Conservation (phyloP, 1,140 invertebrate species). For the Nymphalis io region DNA sequence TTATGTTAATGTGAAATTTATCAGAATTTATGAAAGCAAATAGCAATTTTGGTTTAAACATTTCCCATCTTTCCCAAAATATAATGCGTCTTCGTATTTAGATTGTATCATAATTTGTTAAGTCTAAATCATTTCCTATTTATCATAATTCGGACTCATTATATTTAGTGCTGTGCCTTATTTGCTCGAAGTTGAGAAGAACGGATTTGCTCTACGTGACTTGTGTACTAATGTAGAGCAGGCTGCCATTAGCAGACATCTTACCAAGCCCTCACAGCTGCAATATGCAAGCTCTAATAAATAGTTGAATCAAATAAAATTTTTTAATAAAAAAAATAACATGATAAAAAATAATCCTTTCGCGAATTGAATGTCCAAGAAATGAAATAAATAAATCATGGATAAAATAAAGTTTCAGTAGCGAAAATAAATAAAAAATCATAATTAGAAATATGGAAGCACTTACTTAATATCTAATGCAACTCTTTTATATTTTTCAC, state of each 20-base stretch:
- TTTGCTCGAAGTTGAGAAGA: slow-evolving; percentile 6
- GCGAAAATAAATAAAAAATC: too few species aligned
- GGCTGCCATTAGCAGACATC: background rate
- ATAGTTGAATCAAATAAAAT: too few species aligned
- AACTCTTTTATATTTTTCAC: too few species aligned
- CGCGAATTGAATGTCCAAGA: too few species aligned
- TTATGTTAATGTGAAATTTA: slow-evolving; percentile 16
- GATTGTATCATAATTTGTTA: background rate
- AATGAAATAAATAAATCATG: too few species aligned
- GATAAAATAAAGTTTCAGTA: too few species aligned
- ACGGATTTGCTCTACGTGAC: slow-evolving; percentile 15
- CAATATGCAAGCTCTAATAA: background rate
- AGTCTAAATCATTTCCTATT: background rate
- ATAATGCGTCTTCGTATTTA: background rate
- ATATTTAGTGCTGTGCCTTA: slow-evolving; percentile 1
- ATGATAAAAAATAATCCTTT: too few species aligned
- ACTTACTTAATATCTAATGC: too few species aligned
- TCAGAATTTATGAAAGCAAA: slow-evolving; percentile 13
- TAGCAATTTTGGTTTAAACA: slow-evolving; percentile 13
- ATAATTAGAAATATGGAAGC: too few species aligned
- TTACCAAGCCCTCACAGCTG: background rate
- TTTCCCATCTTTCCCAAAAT: background rate
- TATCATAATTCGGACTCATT: background rate
- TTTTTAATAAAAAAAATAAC: too few species aligned
- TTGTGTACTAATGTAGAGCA: background rate